A percentile compares a stretch with the other conserved stretches of the same genome.
Evolutionary conservation across 2,113 vertebrate genomes (phyloP).

Genomic region (Melospiza georgiana): DNA sequence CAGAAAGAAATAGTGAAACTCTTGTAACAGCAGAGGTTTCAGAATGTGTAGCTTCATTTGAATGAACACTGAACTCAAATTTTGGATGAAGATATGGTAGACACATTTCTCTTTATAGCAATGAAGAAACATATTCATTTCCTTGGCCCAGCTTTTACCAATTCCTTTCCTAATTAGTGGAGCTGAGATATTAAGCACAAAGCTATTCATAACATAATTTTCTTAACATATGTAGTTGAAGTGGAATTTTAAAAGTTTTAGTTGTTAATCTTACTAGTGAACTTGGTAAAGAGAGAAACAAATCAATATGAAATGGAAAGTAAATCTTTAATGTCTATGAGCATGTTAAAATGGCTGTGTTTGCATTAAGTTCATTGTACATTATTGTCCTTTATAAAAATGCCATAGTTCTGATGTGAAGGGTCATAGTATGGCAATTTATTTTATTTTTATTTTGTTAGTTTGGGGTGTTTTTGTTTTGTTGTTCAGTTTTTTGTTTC

Average conservation of each 20-base stretch:
- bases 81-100: neutral
- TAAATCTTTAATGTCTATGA: neutral
- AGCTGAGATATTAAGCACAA: neutral
- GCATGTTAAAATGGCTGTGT: neutral
- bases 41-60: neutral
- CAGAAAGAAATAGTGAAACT: neutral
- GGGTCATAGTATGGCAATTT: neutral
- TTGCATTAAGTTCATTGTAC: neutral
- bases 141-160: neutral
- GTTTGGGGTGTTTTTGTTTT: neutral
- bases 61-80: neutral
- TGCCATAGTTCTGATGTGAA: neutral
- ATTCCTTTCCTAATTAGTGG: neutral
- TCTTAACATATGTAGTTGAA: neutral
- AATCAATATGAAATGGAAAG: neutral
- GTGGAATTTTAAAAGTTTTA: neutral
- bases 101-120: neutral
- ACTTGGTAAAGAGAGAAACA: neutral
- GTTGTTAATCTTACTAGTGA: neutral
- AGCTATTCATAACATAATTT: neutral
- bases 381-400: neutral
- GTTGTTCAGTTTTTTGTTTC: neutral
- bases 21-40: neutral
- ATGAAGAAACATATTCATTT: neutral
- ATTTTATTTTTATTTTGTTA: neutral